These are phyloP conservation scores for Marmota monax DNA, from an alignment of 2,113 vertebrate species.

Conservation along the genomic window DNA sequence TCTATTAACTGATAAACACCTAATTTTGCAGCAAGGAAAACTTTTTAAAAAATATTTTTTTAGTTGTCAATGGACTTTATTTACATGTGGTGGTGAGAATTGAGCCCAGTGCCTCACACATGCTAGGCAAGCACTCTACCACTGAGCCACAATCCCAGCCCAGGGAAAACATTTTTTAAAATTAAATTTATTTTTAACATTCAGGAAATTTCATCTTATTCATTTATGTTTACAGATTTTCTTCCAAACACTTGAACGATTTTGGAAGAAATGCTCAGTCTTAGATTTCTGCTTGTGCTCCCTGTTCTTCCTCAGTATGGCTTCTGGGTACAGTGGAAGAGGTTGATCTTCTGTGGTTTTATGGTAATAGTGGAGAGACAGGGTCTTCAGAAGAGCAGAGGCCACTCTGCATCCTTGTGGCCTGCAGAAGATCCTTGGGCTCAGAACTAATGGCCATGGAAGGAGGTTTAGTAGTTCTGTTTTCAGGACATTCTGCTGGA, in stretches of 20 bases:
- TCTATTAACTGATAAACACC: constrained; percentile 27
- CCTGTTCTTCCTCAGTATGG: neutral
- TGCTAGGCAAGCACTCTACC: too few species aligned
- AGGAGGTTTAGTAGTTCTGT: neutral
- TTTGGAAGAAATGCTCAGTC: neutral
- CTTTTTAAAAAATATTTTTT: neutral
- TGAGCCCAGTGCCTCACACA: too few species aligned
- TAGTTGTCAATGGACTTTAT: too few species aligned
- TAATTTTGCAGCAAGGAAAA: neutral
- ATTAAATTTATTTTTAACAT: neutral
- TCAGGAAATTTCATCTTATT: neutral
- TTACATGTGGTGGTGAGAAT: too few species aligned
- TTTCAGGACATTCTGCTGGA: neutral
- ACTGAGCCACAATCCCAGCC: too few species aligned
- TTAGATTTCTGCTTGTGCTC: constrained; percentile 23
- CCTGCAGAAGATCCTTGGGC: neutral
- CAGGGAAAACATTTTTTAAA: neutral
- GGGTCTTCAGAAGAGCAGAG: neutral
- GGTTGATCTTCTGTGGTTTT: neutral
- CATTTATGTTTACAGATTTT: neutral
- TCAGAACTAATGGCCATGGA: neutral
- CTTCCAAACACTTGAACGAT: neutral
- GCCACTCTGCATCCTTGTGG: neutral
- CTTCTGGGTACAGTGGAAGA: neutral
- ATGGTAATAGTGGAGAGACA: neutral